Percentiles rank a stretch among this genome's conserved stretches.
Evolutionary conservation across 2,113 vertebrate genomes (phyloP).

Genomic region (Xyrauchen texanus): DNA sequence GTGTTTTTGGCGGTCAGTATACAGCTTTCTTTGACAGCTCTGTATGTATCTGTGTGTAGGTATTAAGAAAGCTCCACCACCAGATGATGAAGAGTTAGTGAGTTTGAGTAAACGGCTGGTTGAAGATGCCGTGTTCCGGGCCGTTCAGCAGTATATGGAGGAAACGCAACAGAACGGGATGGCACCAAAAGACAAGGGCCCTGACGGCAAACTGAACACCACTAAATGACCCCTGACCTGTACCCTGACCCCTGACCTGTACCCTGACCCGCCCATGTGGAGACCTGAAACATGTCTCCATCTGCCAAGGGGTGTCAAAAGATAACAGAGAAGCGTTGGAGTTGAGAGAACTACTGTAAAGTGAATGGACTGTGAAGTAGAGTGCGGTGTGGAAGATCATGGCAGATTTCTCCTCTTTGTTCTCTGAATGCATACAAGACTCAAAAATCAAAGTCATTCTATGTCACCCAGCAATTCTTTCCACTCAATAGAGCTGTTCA

Average conservation of each 20-base stretch:
- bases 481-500: background rate
- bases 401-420: no score
- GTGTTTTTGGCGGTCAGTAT: background rate
- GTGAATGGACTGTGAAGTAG: background rate
- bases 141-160: conserved; percentile 87
- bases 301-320: conserved; percentile 16
- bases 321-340: background rate
- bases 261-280: conserved; percentile 30
- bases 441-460: background rate
- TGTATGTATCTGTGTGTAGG: conserved; percentile 82
- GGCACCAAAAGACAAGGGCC: conserved; percentile 70
- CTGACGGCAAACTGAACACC: conserved; percentile 62
- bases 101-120: conserved; percentile 87
- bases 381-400: background rate
- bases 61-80: conserved; percentile 79
- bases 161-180: conserved; percentile 82
- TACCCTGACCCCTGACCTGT: conserved; percentile 5
- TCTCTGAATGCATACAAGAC: no score
- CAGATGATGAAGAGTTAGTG: conserved; percentile 84
- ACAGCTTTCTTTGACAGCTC: background rate
- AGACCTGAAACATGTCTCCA: background rate
- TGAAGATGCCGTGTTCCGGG: conserved; percentile 85
- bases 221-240: conserved; percentile 42
- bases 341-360: background rate
- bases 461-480: background rate